A percentile compares a stretch with the other conserved stretches of the same genome.
These are phyloP conservation scores for Pristionchus arcanus DNA, from an alignment of 2,888 invertebrate genomes.

Conservation along the genomic window DNA sequence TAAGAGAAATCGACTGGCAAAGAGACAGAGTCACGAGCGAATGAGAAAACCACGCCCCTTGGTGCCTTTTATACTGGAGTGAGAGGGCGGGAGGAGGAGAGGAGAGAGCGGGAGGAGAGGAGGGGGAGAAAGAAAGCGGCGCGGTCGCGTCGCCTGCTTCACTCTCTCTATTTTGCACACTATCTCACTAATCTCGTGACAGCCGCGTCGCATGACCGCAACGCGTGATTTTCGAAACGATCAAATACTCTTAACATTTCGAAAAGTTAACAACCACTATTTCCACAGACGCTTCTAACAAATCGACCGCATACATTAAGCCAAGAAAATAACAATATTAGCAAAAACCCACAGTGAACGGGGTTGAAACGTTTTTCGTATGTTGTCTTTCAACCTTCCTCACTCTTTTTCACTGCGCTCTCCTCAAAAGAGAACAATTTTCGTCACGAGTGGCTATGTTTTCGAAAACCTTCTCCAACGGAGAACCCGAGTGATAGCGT, in stretches of 20 bases:
- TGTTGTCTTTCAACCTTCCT: background rate
- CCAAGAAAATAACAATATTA: background rate
- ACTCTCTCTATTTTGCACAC: background rate
- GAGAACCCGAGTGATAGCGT: background rate
- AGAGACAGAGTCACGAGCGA: slow-evolving; percentile 47
- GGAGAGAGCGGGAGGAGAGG: background rate
- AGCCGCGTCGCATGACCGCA: slow-evolving; percentile 12
- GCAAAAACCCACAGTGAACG: too few species aligned
- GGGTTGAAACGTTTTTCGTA: background rate
- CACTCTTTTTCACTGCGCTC: slow-evolving; percentile 40
- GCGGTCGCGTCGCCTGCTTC: background rate
- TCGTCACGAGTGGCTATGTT: slow-evolving; percentile 29
- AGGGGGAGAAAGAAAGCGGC: background rate
- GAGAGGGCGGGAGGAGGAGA: background rate
- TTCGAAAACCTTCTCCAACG: slow-evolving; percentile 14
- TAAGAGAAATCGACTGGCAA: slow-evolving; percentile 36
- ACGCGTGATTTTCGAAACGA: background rate
- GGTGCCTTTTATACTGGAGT: background rate
- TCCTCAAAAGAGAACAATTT: background rate
- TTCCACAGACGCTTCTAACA: background rate
- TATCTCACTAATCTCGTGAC: background rate
- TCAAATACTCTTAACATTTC: background rate
- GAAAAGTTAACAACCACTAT: background rate
- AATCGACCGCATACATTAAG: background rate
- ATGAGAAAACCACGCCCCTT: background rate